Percentiles rank a stretch among this genome's conserved stretches.
Conservation (phyloP, 1,140 invertebrate genomes). For the Hycleus cichorii region DNA sequence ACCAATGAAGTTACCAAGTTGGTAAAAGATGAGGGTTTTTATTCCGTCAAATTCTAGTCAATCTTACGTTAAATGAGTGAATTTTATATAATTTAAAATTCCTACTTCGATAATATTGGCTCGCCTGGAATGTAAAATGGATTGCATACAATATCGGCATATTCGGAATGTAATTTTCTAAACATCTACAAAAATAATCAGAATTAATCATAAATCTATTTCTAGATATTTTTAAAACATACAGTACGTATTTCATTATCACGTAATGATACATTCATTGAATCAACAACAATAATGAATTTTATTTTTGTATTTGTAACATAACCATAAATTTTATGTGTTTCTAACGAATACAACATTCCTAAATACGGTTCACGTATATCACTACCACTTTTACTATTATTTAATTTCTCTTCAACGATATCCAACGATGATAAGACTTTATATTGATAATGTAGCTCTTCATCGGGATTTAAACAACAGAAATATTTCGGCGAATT, state of each 20-base stretch:
- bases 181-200: constrained; percentile 62
- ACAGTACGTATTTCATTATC: constrained; percentile 94
- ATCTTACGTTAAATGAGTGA: too few species aligned
- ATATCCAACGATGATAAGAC: constrained; percentile 92
- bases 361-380: constrained; percentile 85
- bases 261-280: constrained; percentile 74
- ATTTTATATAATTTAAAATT: neutral
- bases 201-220: constrained; percentile 17
- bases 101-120: constrained; percentile 71
- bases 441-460: constrained; percentile 85
- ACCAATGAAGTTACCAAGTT: too few species aligned
- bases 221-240: constrained; percentile 31
- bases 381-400: constrained; percentile 58
- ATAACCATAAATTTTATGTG: constrained; percentile 97
- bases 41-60: too few species aligned
- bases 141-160: constrained; percentile 89
- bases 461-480: constrained; percentile 61
- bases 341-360: constrained; percentile 88
- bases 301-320: constrained; percentile 97
- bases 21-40: too few species aligned
- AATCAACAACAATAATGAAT: constrained; percentile 90
- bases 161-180: constrained; percentile 80
- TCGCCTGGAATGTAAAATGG: constrained; percentile 90
- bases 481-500: constrained; percentile 88
- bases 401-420: constrained; percentile 81